Evolutionary conservation across 1,140 invertebrate species (phyloP), one percentile per base, ranked within the genome.

Genomic region (Aporrectodea caliginosa): DNA sequence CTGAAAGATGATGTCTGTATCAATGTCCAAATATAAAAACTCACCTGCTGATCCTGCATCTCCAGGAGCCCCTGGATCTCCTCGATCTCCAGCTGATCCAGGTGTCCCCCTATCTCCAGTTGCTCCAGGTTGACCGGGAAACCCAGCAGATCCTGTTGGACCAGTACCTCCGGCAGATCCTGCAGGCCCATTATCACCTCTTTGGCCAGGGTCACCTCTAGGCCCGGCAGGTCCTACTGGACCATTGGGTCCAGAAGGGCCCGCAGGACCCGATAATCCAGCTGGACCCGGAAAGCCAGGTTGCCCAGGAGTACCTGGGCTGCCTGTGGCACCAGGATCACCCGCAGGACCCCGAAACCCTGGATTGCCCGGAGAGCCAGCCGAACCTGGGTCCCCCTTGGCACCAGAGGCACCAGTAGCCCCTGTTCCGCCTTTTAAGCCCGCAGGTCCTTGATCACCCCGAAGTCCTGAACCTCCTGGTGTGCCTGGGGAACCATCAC

Each of bases 401-500:
- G 35, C 33, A 68, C 58, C 77, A 31, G 35, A 82, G 76, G 81
- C 75, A 35, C 82, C 82, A 68, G 84, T 85, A 35, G 80, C 83
- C 35, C 87, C 76, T 82, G 84, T 83, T 83, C 83, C 86, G 85
- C 31, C 93, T 94, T 87, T 89, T 91, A 70, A 88, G 94, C 75
- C 69, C 27, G 76, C 68, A 29, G 78, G 31, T 16, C 79, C 79
- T 58, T 35, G 75, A 29, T 31, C 16, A 72, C 79, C 79, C 14
- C 68, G 70, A n/a, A 69, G 70, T 35, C 79, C 79, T 29, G 75
- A 27, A 22, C 30, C 22, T 2, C 76, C 76, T 2, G 58, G 32
- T 33, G 16, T 94, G 94, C 82, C 95, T 94, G 87, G 88, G 90
- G 75, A 89, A 90, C 32, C 79, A 93, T 16, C 89, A 93, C 70